Conservation (phyloP, 2,113 vertebrate genomes). For the Atherinomorus stipes region DNA sequence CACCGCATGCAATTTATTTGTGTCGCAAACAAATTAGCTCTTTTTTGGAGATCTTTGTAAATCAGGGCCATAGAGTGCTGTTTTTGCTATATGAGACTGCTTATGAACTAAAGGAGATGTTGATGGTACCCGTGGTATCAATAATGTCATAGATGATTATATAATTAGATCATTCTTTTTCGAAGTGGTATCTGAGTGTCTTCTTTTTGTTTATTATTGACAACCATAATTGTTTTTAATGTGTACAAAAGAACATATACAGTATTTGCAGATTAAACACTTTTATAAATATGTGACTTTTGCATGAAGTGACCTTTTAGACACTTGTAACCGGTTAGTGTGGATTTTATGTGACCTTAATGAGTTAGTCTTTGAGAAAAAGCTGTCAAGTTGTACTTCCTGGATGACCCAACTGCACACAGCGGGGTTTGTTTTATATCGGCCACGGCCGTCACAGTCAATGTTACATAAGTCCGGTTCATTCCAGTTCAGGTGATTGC, state of each 20-base stretch:
- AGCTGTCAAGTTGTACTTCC: conserved; percentile 35
- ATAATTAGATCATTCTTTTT: too few relatives aligned
- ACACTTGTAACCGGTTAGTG: neutral
- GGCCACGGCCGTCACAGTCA: conserved; percentile 51
- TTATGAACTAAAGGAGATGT: too few relatives aligned
- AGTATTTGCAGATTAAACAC: neutral
- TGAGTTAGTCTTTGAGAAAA: conserved; percentile 1
- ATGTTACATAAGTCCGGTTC: conserved; percentile 70
- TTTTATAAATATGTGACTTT: neutral
- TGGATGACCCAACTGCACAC: conserved; percentile 49
- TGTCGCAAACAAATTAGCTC: too few relatives aligned
- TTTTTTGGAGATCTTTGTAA: too few relatives aligned
- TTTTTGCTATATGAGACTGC: too few relatives aligned
- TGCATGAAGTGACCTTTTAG: neutral
- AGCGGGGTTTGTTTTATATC: conserved; percentile 44
- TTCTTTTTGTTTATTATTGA: too few relatives aligned
- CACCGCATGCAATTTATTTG: too few relatives aligned
- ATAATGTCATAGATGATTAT: too few relatives aligned
- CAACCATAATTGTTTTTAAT: too few relatives aligned
- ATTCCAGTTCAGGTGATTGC: conserved; percentile 79
- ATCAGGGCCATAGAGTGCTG: too few relatives aligned
- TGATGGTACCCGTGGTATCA: too few relatives aligned
- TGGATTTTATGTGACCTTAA: neutral
- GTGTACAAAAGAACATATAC: neutral
- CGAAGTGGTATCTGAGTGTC: too few relatives aligned